Percentiles rank a stretch among this genome's conserved stretches.
phyloP scores from a whole-genome alignment of 2,888 invertebrate species.

The Chrysopilus asiliformis region DNA sequence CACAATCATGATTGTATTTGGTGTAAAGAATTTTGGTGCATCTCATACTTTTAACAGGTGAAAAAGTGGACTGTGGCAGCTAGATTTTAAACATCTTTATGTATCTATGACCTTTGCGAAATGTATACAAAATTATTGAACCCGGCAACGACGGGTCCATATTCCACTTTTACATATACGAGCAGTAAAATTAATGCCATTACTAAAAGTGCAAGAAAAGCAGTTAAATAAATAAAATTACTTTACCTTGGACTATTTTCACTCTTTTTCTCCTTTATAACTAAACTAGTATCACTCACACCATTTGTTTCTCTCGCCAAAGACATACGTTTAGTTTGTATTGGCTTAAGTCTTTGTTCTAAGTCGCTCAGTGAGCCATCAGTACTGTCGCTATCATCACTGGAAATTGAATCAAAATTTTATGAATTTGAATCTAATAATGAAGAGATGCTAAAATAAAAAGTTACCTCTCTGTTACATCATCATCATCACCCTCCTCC shows the following conservation, averaged over 20 bases:
- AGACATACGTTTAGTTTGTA: slow-evolving; percentile 25
- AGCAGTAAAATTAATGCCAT: slow-evolving; percentile 1
- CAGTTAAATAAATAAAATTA: background rate
- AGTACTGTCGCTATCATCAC: slow-evolving; percentile 18
- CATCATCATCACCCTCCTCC: slow-evolving; percentile 69
- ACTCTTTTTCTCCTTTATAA: slow-evolving; percentile 30
- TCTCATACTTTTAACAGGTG: too few species aligned
- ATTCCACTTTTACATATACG: slow-evolving; percentile 1
- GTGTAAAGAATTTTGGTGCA: too few species aligned
- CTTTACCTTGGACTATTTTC: slow-evolving; percentile 35
- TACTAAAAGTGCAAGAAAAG: slow-evolving; percentile 1
- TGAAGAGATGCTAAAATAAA: background rate
- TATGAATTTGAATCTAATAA: background rate
- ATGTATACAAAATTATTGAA: too few species aligned
- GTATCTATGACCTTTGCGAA: too few species aligned
- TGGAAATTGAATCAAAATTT: slow-evolving; percentile 3
- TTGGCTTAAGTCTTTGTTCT: slow-evolving; percentile 31
- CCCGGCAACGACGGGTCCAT: too few species aligned
- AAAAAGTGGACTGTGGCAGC: too few species aligned
- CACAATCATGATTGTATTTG: too few species aligned
- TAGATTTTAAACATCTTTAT: too few species aligned
- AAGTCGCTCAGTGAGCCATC: slow-evolving; percentile 31
- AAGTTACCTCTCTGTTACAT: slow-evolving; percentile 31
- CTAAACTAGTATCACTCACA: slow-evolving; percentile 25
- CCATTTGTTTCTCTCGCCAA: slow-evolving; percentile 16